Evolutionary conservation across 2,797 vertebrate species (phyloP), one percentile per base, ranked within the genome.

Genomic region (Adrianichthys oophorus): DNA sequence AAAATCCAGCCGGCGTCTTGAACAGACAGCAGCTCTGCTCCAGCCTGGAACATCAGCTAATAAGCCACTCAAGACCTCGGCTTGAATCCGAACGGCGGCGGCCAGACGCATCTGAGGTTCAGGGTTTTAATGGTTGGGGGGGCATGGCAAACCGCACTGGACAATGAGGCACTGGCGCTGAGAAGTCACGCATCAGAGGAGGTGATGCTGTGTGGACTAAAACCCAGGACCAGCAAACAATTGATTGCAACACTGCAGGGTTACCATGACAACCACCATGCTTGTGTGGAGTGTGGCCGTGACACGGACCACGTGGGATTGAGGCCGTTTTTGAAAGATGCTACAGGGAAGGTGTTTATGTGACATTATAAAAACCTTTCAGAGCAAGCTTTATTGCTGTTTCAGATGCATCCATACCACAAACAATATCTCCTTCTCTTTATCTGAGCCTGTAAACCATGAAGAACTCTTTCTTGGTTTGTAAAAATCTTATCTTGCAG

Each of bases 211-310:
- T 56, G 67, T 55, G 13, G 56, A 50, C 78, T 61, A 51, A 86
- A 80, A 81, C 74, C 63, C 21, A 42, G 76, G 71, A 72, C 68
- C 72, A 63, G 57, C 50, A 59, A 78, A 72, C 73, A 68, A 90
- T 85, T 85, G 85, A 91, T 88, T 86, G 72, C 79, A 62, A 87
- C 70, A 78, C 76, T 82, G 44, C 51, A 56, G 13, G 44, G 87
- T 92, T 85, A 62, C 88, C 85, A 90, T 89, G 87, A 84, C 80
- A 80, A 92, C 88, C 70, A 45, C 54, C 60, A 71, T 80, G 76
- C 78, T 77, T 73, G 45, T 67, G 49, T 43, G 62, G 59, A 65
- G 66, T 49, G 47, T 18, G 52, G 62, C 18, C 49, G 59, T 62
- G 70, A 65, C 68, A 47, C 24, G 32, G 68, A 68, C 50, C 70